Evolutionary conservation across 2,888 invertebrate genomes (phyloP), one percentile per base, ranked within the genome.

Genomic region (Heliconius aoede): DNA sequence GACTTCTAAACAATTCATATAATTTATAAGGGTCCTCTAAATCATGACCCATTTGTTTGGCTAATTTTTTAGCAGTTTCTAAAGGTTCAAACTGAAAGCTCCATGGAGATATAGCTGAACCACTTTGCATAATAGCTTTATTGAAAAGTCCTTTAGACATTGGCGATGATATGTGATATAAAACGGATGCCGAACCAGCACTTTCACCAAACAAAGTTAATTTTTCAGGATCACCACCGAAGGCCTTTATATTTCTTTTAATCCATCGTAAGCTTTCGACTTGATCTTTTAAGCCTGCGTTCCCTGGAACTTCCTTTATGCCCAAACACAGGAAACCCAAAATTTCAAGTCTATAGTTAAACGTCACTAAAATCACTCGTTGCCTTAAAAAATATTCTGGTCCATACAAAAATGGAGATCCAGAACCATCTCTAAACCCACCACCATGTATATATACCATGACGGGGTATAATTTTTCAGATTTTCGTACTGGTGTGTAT

Each of bases 381-480:
- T 93, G 88, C 77, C 83, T 85, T 1, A 91, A 80, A 28, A 94
- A 82, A 77, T 90, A 90, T 58, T 91, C 88, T 0, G 94, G 91
- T 21, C 93, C 93, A 73, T 94, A 94, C 13, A 94, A 76, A 55
- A 89, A 87, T 2, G 90, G 89, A 0, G 91, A 88, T 3, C 89
- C 89, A 0, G 93, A 93, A 0, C 94, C 94, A 32, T 91, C 91
- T 32, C 91, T 83, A 80, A 90, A 94, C 0, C 93, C 94, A 26
- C 94, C 94, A 24, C 94, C 94, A 62, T 94, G 94, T 79, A 94
- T 89, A 81, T 90, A 94, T 1, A 93, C 89, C 91, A 94, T 93
- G 51, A 94, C 94, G 4, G 94, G 93, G 1, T 85, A 84, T 0
- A 82, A 83, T 4, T 82, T 71, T 9, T 26, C 58, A 7, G 77